These are phyloP conservation scores for Enchytraeus crypticus DNA, from an alignment of 2,888 invertebrate genomes.

Conservation along the genomic window DNA sequence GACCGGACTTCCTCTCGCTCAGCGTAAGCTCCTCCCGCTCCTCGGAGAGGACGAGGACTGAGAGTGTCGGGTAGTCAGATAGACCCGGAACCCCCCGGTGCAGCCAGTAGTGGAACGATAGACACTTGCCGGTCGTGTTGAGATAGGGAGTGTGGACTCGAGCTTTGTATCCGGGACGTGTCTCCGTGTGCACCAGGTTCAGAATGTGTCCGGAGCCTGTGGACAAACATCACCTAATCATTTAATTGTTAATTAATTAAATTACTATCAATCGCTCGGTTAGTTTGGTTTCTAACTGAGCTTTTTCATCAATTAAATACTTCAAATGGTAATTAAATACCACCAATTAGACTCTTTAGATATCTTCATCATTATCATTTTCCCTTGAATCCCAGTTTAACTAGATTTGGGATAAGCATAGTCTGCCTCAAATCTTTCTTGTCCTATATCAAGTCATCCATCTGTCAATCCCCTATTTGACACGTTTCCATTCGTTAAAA, in stretches of 20 bases:
- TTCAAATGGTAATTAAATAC: too few species aligned
- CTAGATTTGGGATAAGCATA: too few species aligned
- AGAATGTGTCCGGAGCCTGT: conserved; percentile 15
- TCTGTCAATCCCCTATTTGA: too few species aligned
- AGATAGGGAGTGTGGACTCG: conserved; percentile 7
- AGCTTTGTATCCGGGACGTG: conserved; percentile 11
- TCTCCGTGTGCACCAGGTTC: conserved; percentile 7
- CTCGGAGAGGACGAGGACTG: conserved; percentile 4
- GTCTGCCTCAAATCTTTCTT: too few species aligned
- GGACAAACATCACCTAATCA: too few species aligned
- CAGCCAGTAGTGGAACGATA: conserved; percentile 17
- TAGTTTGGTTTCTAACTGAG: too few species aligned
- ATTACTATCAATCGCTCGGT: background rate
- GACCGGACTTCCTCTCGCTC: background rate
- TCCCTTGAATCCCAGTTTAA: too few species aligned
- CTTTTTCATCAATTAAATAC: too few species aligned
- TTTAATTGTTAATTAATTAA: background rate
- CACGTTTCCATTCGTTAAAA: too few species aligned
- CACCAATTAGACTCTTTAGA: too few species aligned
- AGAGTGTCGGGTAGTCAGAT: conserved; percentile 5
- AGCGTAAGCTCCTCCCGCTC: conserved; percentile 3
- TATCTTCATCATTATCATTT: too few species aligned
- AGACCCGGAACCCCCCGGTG: background rate
- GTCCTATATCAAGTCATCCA: too few species aligned
- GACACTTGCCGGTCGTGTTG: conserved; percentile 15